Base-by-base conservation (phyloP, 2,797 vertebrate species). In the Selene dorsalis region DNA sequence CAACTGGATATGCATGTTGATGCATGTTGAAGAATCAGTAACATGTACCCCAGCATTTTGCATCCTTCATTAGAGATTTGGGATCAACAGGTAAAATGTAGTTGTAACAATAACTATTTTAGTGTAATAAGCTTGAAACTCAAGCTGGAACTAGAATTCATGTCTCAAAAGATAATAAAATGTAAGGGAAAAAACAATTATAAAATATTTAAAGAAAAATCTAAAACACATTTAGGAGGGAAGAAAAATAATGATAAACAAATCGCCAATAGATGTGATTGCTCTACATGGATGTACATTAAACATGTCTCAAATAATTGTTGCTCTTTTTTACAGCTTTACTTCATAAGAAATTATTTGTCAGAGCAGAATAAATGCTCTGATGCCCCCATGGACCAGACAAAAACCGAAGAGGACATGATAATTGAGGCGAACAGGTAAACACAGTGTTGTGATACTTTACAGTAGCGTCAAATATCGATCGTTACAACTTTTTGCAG, bases 261-360 rank as follows among this genome's bases (percentile, higher is more conserved):
- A 61, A 13, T 52, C n/a, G 13, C 48, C n/a, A 22, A 39, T 6
- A 24, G 9, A 47, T 32, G n/a, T 61, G 22, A 39, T 24, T 7
- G 6, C 32, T 43, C 18, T 8, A 26, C 9, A 13, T 68, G 17
- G 11, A 45, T 18, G 18, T 59, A 35, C 6, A 13, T 13, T 3
- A n/a, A 16, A 59, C n/a, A 9, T 52, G 18, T 69, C 2, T n/a
- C 3, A 24, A 48, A 50, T 59, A 0, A 35, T 68, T 59, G 22
- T 57, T 55, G 0, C 28, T 73, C 56, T 66, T 65, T 35, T 32
- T 85, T 89, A 47, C 84, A 99, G 97, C 94, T 98, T 70, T 93
- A 93, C 77, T 99, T 99, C 65, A 94, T 99, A 78, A 95, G 95
- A 76, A 91, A 92, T 83, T 99, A 99, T 90, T 90, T 98, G 84